Evolutionary conservation across 2,113 vertebrate species (phyloP).

Genomic region (Capreolus pygargus): DNA sequence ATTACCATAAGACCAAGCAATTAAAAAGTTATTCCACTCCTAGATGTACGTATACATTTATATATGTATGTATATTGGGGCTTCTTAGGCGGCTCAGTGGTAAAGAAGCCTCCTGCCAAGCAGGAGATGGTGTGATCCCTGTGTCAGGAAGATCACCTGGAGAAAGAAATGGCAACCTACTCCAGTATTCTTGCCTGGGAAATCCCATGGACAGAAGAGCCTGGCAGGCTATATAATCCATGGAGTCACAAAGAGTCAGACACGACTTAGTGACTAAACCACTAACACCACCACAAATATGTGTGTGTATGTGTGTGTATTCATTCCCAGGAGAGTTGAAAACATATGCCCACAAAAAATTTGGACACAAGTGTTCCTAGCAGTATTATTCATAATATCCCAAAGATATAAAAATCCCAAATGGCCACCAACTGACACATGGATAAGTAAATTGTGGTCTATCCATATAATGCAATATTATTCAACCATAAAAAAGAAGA

Average conservation of each 20-base stretch:
- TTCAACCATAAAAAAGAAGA: not conserved
- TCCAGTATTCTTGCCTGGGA: not conserved
- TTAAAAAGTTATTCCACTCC: not conserved
- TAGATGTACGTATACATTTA: not conserved
- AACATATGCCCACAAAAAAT: not conserved
- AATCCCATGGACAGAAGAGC: not conserved
- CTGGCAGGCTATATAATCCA: not conserved
- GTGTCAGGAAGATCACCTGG: not conserved
- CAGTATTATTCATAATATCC: not conserved
- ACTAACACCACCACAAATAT: not conserved
- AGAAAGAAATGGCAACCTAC: not conserved
- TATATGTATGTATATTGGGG: not conserved
- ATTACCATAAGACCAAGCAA: not conserved
- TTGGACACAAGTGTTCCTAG: not conserved
- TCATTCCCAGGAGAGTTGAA: not conserved
- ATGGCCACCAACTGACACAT: not conserved
- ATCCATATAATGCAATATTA: fast-evolving
- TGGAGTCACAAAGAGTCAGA: not conserved
- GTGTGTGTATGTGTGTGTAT: not conserved
- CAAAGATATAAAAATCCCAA: not conserved
- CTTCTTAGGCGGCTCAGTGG: not conserved
- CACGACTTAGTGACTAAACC: not conserved
- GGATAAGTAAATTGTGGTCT: not conserved
- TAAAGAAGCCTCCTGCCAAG: not conserved
- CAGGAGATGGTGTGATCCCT: not conserved